Percentiles rank a stretch among this genome's conserved stretches.
Evolutionary conservation across 2,888 invertebrate genomes (phyloP).

Genomic region (Stramonita haemastoma): DNA sequence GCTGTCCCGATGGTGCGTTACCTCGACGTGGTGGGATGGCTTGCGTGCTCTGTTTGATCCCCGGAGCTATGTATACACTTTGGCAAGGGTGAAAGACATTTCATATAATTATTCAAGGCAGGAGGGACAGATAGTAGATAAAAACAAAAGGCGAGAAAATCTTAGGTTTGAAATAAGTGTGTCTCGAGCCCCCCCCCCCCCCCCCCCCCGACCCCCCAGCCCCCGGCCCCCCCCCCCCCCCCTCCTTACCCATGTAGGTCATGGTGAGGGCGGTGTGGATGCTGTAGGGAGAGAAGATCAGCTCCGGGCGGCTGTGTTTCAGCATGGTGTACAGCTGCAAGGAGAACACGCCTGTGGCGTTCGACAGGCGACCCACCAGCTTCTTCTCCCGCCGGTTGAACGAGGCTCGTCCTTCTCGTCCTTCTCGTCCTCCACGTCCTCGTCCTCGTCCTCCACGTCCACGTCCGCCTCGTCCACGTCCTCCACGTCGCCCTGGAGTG

Average conservation of each 20-base stretch:
- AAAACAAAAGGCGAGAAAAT: no score
- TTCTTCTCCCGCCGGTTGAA: constrained; percentile 14
- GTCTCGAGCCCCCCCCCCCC: no score
- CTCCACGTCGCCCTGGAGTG: neutral
- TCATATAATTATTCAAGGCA: no score
- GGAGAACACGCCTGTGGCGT: constrained; percentile 15
- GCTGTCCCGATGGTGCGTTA: no score
- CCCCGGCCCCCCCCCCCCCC: neutral
- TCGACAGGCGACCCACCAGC: constrained; percentile 22
- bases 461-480: neutral
- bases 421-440: neutral
- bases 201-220: neutral
- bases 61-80: no score
- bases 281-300: constrained; percentile 52
- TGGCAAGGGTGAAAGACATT: no score
- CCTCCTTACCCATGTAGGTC: constrained; percentile 43
- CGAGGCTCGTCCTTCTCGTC: neutral
- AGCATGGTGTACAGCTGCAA: constrained; percentile 9
- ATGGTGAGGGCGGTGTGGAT: constrained; percentile 57
- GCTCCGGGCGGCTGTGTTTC: neutral
- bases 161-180: no score
- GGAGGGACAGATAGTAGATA: no score
- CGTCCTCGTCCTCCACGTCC: neutral
- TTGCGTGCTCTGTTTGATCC: no score
- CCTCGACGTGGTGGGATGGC: no score